Evolutionary conservation across 2,797 vertebrate species (phyloP).

Genomic region (Echeneis naucrates): DNA sequence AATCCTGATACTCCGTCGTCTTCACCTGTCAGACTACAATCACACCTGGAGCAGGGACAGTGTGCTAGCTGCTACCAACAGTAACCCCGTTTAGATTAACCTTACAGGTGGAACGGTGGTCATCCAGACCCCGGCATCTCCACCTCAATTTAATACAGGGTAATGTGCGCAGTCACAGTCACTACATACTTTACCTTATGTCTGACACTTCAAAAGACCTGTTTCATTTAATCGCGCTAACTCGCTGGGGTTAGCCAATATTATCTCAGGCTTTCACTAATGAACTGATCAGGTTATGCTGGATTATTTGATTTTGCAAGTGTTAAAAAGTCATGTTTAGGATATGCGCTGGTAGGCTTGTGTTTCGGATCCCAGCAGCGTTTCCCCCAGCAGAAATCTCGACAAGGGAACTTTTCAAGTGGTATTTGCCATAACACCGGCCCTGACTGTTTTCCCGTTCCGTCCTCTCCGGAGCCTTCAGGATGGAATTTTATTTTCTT

Average conservation of each 20-base stretch:
- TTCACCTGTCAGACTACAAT: background rate
- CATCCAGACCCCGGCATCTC: too few relatives aligned
- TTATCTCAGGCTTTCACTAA: background rate
- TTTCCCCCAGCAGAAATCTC: background rate
- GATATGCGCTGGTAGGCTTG: accelerated
- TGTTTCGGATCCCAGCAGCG: background rate
- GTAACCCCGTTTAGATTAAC: background rate
- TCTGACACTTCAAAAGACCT: accelerated
- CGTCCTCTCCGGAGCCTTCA: slow-evolving; percentile 1
- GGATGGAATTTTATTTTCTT: background rate
- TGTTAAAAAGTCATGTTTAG: too few relatives aligned
- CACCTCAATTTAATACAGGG: accelerated
- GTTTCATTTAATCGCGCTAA: background rate
- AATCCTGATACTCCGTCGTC: background rate
- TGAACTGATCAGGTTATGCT: background rate
- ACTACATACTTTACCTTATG: accelerated
- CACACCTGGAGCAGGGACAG: background rate
- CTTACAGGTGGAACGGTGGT: background rate
- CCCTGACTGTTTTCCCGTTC: slow-evolving; percentile 30
- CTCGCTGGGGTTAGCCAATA: background rate
- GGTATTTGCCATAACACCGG: slow-evolving; percentile 50
- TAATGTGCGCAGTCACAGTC: background rate
- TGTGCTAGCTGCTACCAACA: slow-evolving; percentile 8
- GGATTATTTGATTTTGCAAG: accelerated
- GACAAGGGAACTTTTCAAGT: background rate